phyloP scores from a whole-genome alignment of 2,113 vertebrate species.

The Columbina picui region DNA sequence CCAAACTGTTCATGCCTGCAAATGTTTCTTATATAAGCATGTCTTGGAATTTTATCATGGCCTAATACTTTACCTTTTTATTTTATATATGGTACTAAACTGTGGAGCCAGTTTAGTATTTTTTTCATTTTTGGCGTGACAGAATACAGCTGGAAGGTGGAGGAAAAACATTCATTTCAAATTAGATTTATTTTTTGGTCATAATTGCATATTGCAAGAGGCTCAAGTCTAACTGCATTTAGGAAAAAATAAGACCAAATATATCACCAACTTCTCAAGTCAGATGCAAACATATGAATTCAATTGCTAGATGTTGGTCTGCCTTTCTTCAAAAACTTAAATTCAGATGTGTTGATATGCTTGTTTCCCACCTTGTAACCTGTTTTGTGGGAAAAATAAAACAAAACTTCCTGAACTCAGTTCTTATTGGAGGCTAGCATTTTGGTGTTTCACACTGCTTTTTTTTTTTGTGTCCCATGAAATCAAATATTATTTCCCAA shows the following conservation, averaged over 20 bases:
- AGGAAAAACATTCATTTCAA: fast-evolving
- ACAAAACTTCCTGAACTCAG: background rate
- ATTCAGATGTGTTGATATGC: background rate
- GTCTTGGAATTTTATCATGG: background rate
- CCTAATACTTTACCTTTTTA: background rate
- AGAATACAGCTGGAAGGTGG: background rate
- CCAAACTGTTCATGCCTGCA: background rate
- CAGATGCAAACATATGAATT: background rate
- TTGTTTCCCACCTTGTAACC: background rate
- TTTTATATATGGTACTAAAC: background rate
- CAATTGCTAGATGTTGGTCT: background rate
- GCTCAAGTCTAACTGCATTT: background rate
- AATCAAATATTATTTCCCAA: conserved; percentile 9
- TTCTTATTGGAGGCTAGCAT: background rate
- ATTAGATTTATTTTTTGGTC: background rate
- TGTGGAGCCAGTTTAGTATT: background rate
- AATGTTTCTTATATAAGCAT: background rate
- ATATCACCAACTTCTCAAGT: background rate
- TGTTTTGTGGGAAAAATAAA: background rate
- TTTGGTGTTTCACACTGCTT: background rate
- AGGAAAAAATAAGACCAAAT: background rate
- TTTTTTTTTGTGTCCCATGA: background rate
- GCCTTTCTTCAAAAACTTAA: background rate
- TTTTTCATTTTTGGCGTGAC: background rate
- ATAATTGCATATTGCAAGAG: background rate